Evolutionary conservation across 1,140 invertebrate species (phyloP), one percentile per base, ranked within the genome.

Genomic region (Homarus americanus): DNA sequence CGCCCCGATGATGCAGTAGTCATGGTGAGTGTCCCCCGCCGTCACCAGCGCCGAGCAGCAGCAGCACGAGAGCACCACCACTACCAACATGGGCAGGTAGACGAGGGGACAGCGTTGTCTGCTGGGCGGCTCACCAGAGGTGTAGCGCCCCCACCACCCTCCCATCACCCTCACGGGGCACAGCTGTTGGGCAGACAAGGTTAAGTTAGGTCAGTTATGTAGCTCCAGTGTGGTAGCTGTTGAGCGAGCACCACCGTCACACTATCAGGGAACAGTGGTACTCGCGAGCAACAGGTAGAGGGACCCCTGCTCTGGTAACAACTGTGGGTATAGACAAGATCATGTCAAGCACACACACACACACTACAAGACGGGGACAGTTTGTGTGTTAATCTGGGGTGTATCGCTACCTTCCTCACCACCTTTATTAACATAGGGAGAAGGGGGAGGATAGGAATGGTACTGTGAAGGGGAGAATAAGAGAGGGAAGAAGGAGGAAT

Each of bases 1-100:
- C 44, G 94, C 95, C 24, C 95, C 95, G 49, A 95, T 93, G 36
- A 95, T 92, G 89, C 95, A 95, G 93, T 95, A 95, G 58, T 95
- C 80, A 44, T 92, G 92, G 69, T 41, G 53, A 15, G 32, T n/a
- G 53, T 38, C 20, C 58, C 32, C 72, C 53, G 73, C 28, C 4
- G 82, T 9, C 36, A 28, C 20, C 24, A 15, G 34, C 63, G 24
- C 41, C 28, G 49, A 75, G 28, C 63, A 36, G 36, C 40, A 72
- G 28, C 83, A 85, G 69, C 82, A 63, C 44, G 72, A 32, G 15
- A 85, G 34, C 28, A 75, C 40, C 66, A 36, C 12, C 40, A 73
- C 38, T 38, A 73, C 1, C 24, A 44, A 78, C 34, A 82, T 38
- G 40, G 28, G 83, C 24, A 32, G 69, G n/a, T 9, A 49, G 38